Percentiles rank a stretch among this genome's conserved stretches.
These are phyloP conservation scores for Dreissena rostriformis DNA, from an alignment of 1,140 invertebrate species.

Conservation along the genomic window DNA sequence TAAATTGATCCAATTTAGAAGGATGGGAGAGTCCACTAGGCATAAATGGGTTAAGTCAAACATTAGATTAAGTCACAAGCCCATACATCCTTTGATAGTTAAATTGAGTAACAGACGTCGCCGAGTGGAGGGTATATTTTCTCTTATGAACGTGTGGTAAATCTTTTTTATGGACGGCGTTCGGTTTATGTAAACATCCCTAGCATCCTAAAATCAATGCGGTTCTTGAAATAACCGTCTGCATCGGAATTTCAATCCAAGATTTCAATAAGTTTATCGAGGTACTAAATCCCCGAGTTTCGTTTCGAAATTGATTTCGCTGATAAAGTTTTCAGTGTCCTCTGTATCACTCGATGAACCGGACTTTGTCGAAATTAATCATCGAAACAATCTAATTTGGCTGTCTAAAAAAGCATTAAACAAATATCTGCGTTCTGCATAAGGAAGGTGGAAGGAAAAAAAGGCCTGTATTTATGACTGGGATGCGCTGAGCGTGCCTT, in stretches of 20 bases:
- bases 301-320: conserved; percentile 50
- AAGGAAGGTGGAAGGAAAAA: too few relatives aligned
- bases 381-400: too few relatives aligned
- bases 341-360: conserved; percentile 23
- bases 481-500: too few relatives aligned
- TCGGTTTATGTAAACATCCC: conserved; percentile 45
- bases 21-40: too few relatives aligned
- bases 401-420: too few relatives aligned
- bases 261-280: conserved; percentile 48
- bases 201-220: conserved; percentile 57
- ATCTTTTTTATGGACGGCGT: conserved; percentile 43
- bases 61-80: too few relatives aligned
- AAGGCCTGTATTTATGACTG: too few relatives aligned
- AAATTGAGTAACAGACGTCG: neutral
- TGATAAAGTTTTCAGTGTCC: conserved; percentile 48
- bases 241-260: conserved; percentile 55
- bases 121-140: conserved; percentile 15
- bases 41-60: too few relatives aligned
- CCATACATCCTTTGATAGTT: neutral
- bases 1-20: too few relatives aligned
- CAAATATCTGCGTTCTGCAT: too few relatives aligned
- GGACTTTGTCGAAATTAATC: too few relatives aligned
- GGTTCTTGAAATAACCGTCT: conserved; percentile 41
- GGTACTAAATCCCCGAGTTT: conserved; percentile 42
- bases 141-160: conserved; percentile 11